phyloP scores from a whole-genome alignment of 2,888 invertebrate genomes.

The Stenodema calcarata region DNA sequence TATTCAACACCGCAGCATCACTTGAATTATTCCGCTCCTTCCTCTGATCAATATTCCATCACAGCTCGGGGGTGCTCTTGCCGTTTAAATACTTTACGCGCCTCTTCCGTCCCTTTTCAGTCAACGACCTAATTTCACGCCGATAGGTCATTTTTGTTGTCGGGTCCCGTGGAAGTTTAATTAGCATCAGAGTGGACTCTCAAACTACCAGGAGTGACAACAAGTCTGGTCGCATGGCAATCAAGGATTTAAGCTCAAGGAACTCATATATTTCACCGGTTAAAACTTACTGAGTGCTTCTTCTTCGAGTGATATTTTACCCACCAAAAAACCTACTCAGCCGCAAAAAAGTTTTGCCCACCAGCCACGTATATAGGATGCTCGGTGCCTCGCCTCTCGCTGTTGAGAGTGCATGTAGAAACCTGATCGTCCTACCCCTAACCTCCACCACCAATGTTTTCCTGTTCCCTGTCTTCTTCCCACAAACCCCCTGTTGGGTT shows the following conservation, averaged over 20 bases:
- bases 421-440: no score
- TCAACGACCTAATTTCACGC: neutral
- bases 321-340: no score
- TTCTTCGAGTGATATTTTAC: no score
- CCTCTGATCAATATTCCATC: slow-evolving; percentile 12
- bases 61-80: neutral
- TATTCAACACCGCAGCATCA: neutral
- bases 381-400: no score
- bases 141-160: neutral
- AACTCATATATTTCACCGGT: neutral
- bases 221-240: neutral
- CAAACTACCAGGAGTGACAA: neutral
- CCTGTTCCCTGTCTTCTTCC: no score
- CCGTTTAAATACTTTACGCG: neutral
- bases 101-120: neutral
- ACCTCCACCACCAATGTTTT: no score
- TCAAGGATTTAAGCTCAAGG: neutral
- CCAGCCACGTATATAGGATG: no score
- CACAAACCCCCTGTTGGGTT: no score
- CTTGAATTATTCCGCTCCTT: neutral
- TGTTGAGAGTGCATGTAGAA: no score
- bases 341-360: no score
- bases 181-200: neutral
- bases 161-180: neutral
- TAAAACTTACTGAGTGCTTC: no score